Evolutionary conservation across 53 echinoderm and acorn worm genomes (phyloP), one percentile per base, ranked within the genome.

Genomic region (Zoroaster sp.): DNA sequence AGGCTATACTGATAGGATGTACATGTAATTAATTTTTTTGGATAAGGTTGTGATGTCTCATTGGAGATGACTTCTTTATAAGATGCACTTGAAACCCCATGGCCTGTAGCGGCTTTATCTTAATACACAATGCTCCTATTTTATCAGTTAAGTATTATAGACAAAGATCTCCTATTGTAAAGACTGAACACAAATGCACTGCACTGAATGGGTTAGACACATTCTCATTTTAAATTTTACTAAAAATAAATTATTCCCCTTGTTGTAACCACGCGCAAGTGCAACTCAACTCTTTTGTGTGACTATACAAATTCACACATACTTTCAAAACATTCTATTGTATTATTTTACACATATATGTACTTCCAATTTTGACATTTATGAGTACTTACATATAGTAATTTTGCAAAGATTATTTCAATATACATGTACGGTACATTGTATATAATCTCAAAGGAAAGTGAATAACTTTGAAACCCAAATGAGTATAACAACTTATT

Each of bases 231-330:
- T 34, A 18, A 54, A 31, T 53, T 33, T 47, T 40, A 65, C 81
- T 23, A 40, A 65, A 66, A 80, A 80, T 80, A 20, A 80, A 67
- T 80, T 66, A 40, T 80, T 80, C 66, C 31, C 30, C 39, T 13
- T 38, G 21, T 40, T 63, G 40, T 40, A 25, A 40, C 20, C 41
- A 17, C 65, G 41, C 40, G 81, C 63, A 59, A 66, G 81, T 80
- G 67, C 81, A 80, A 6, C 66, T 80, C 66, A 25, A 80, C 81
- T 23, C 40, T 15, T 8, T 35, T 28, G 14, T 54, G 17, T 59
- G n/a, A n/a, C n/a, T n/a, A n/a, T n/a, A n/a, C n/a, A n/a, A n/a
- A n/a, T n/a, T n/a, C n/a, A n/a, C n/a, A n/a, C n/a, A n/a, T n/a
- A n/a, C n/a, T n/a, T n/a, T n/a, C n/a, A n/a, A n/a, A n/a, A n/a